Base-by-base conservation (phyloP, 2,888 invertebrate genomes). In the Plagodis dolabraria region DNA sequence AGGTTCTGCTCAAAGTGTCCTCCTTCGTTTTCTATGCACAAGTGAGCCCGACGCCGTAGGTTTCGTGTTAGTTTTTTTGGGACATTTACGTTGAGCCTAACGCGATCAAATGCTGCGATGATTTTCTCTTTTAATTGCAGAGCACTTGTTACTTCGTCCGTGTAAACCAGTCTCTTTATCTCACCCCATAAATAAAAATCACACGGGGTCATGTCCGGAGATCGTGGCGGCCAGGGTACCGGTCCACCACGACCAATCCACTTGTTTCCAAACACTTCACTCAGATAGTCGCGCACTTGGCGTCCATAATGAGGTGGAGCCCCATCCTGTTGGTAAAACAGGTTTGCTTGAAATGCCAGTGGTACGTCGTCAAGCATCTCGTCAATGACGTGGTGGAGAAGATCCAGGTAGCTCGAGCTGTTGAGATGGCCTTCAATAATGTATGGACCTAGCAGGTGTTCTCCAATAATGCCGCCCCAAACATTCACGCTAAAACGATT, bases 211-310 rank as follows among this genome's bases (percentile, higher is more conserved):
- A 47, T 33, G 34, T 54, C 54, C 7, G 47, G 47, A 12, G 47
- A 47, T 47, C 47, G 47, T 22, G 54, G 46, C 5, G 54, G 47
- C 54, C 54, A 47, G 1, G 54, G 11, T 8, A 54, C 11, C 5
- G 47, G 54, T 8, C 54, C 54, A 8, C 54, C 47, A 36, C 54
- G 33, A 6, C 53, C 53, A n/a, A 53, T 49, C 49, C 49, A 49
- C 8, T n/a, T 38, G 2, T 49, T 11, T 2, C n/a, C 36, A 12
- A 47, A 47, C 12, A 11, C 47, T 22, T 35, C 35, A 38, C 11
- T n/a, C 6, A 47, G 35, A 35, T 47, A 38, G 35, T n/a, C 47
- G 11, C 47, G 47, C 47, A 47, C 47, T 12, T 6, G 10, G 9
- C 47, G 47, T 35, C 7, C 34, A 47, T 10, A 47, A 47, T 47